Base-by-base conservation (phyloP, 2,888 invertebrate species). In the Theretra japonica region DNA sequence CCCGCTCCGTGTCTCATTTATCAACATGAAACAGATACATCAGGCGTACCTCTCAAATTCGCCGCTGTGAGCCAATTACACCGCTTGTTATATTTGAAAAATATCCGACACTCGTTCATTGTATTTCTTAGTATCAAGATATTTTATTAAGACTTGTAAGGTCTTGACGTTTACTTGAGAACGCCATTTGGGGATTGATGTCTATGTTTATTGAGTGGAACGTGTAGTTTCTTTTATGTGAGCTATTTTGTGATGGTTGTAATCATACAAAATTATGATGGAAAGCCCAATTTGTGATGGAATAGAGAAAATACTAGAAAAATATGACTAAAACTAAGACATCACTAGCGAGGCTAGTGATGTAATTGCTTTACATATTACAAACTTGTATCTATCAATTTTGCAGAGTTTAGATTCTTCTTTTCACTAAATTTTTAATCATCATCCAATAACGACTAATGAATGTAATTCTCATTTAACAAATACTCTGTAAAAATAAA, bases 41-140 rank as follows among this genome's bases (percentile, higher is more conserved):
- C 65, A 65, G 41, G 65, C 65, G 41, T 65, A 81, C 81, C 82
- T 86, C 89, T 91, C 90, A 86, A 88, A 90, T 90, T 88, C 86
- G 77, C 80, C 82, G 77, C 73, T 74, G 58, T 72, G 78, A 79
- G 85, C 90, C 90, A 91, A 91, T 92, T 91, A 92, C 83, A 81
- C 78, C 73, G 88, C 91, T 90, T 89, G 92, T 91, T 91, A 90
- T 80, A 71, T 79, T 80, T 90, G 91, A 91, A 88, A 91, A 90
- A 90, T 91, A 83, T 77, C 78, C 80, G 80, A 76, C 82, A 76
- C 85, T 84, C 74, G 75, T 76, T 83, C 82, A 83, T 80, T 80
- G 75, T 77, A 73, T 79, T 75, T 82, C 80, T 80, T 41, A 65
- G 48, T 48, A 17, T 65, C 48, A 65, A 65, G 65, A 69, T 75